Evolutionary conservation across 1,140 invertebrate genomes (phyloP).

Genomic region (Pseudachorutes palmiensis): DNA sequence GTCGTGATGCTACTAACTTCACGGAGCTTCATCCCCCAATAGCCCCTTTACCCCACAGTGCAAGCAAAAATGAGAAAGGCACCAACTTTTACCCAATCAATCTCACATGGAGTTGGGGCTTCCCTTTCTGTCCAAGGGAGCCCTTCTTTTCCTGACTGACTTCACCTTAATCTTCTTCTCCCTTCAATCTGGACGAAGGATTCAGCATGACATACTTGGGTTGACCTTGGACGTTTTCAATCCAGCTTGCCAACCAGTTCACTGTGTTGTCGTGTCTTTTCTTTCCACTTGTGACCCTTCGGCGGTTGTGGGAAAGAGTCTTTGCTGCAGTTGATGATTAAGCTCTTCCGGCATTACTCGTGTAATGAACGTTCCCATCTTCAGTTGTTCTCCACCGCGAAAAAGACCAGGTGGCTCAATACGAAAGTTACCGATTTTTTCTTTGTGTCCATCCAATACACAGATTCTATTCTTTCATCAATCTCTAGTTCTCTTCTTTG

Average conservation of each 20-base stretch:
- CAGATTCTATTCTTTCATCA: slow-evolving; percentile 93
- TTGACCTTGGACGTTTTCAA: slow-evolving; percentile 93
- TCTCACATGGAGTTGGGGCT: too few species aligned
- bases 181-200: slow-evolving; percentile 97
- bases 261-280: slow-evolving; percentile 93
- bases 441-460: slow-evolving; percentile 92
- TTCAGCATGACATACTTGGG: slow-evolving; percentile 99
- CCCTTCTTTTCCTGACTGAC: too few species aligned
- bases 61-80: too few species aligned
- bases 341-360: slow-evolving; percentile 87
- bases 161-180: slow-evolving; percentile 99
- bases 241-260: slow-evolving; percentile 98
- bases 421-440: slow-evolving; percentile 98
- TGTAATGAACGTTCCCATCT: slow-evolving; percentile 95
- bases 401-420: slow-evolving; percentile 80
- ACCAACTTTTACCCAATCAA: too few species aligned
- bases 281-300: slow-evolving; percentile 44
- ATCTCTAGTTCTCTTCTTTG: slow-evolving; percentile 73
- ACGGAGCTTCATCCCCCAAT: too few species aligned
- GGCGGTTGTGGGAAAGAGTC: slow-evolving; percentile 82
- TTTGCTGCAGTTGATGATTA: slow-evolving; percentile 97
- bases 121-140: too few species aligned
- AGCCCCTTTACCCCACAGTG: too few species aligned
- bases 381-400: slow-evolving; percentile 89
- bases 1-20: too few species aligned